A percentile compares a stretch with the other conserved stretches of the same genome.
phyloP scores from a whole-genome alignment of 2,888 invertebrate species.

The Trichogramma dendrolimi region DNA sequence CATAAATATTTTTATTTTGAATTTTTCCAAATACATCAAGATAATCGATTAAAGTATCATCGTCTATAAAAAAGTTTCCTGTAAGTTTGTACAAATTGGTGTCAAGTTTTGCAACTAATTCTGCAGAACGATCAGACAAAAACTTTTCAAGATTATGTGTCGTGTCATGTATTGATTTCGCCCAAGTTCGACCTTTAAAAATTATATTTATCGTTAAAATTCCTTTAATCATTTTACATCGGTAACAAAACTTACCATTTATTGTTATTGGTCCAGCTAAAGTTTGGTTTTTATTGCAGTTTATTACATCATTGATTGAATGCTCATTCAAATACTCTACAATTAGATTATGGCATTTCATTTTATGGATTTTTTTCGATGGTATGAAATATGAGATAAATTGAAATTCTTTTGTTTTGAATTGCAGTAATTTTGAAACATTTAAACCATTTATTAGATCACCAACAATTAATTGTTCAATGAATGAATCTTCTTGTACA shows the following conservation, averaged over 20 bases:
- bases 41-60: conserved; percentile 25
- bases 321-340: conserved; percentile 32
- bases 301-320: conserved; percentile 32
- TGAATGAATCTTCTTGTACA: conserved; percentile 31
- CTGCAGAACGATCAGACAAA: too few relatives aligned
- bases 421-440: conserved; percentile 32
- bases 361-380: conserved; percentile 30
- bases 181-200: too few relatives aligned
- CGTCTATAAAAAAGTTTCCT: conserved; percentile 27
- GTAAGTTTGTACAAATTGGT: conserved; percentile 28
- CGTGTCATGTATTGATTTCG: too few relatives aligned
- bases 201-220: too few relatives aligned
- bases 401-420: conserved; percentile 37
- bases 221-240: too few relatives aligned
- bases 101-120: conserved; percentile 32
- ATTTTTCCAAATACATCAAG: conserved; percentile 30
- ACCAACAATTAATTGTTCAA: conserved; percentile 33
- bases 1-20: conserved; percentile 28
- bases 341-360: conserved; percentile 32
- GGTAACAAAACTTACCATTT: conserved; percentile 31
- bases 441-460: conserved; percentile 35
- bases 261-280: conserved; percentile 36
- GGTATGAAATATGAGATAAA: conserved; percentile 31
- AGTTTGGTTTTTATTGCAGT: conserved; percentile 34
- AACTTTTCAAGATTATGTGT: too few relatives aligned